Base-by-base conservation (phyloP, 2,888 invertebrate genomes). In the Pemphredon lugubris region DNA sequence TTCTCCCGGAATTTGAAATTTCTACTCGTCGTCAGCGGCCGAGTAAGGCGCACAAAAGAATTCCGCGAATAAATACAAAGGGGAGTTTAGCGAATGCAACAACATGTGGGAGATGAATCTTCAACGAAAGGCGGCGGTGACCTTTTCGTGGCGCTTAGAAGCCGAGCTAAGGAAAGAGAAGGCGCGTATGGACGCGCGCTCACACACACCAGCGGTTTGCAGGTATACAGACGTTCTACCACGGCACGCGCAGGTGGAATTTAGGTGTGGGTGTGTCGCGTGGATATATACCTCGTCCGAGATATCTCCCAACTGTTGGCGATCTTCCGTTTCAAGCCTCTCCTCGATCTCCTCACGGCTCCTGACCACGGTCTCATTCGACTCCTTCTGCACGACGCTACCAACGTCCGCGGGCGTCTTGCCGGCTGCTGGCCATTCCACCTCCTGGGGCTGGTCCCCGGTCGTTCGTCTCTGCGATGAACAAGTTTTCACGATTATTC, bases 261-360 rank as follows among this genome's bases (percentile, higher is more conserved):
- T 82, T 39, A 72, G 70, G 39, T 73, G 79, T 74, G 73, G 68
- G 72, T 73, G 79, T 72, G 74, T 79, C 82, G 58, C 57, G 51
- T 60, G 60, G 37, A 57, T 58, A 64, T n/a, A n/a, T 85, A 96
- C 97, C 92, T 96, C 94, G 90, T 97, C 96, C 53, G 96, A 95
- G 84, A 96, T 95, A 87, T 96, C 95, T 30, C 96, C 96, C 59
- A 94, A 91, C 86, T 96, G 95, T 83, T 94, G 94, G 66, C 95
- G 92, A 90, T 97, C 96, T 90, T 97, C 96, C 0, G 95, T 96
- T 90, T 97, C 96, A 73, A 94, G 92, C 34, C 94, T 93, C 81
- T 96, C 94, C 84, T 96, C 95, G 44, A 94, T 94, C 87, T 96
- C 94, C 90, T 96, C 96, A 68, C 96, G 92, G 45, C 96, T 96